Percentiles rank a stretch among this genome's conserved stretches.
Conservation (phyloP, 2,797 vertebrate genomes). For the Microctenopoma steveboyesi region DNA sequence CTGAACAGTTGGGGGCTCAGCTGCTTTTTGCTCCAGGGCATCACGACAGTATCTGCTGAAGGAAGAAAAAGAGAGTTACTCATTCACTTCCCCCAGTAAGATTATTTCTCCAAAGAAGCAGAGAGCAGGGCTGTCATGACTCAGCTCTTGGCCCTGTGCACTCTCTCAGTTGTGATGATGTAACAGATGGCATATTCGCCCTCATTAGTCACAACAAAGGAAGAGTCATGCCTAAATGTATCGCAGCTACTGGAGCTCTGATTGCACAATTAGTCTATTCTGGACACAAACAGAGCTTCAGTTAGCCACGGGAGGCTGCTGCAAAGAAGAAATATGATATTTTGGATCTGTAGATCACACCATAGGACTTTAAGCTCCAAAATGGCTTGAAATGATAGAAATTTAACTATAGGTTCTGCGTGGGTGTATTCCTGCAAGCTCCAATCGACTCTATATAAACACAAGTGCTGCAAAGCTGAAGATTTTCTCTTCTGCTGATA, state of each 20-base stretch:
- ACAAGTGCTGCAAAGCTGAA: neutral
- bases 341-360: constrained; percentile 27
- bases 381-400: neutral
- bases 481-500: constrained; percentile 3
- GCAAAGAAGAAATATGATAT: constrained; percentile 28
- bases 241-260: constrained; percentile 44
- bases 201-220: constrained; percentile 72
- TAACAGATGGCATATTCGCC: constrained; percentile 71
- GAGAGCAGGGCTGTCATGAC: constrained; percentile 71
- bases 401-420: constrained; percentile 5
- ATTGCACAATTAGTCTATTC: constrained; percentile 53
- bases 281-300: constrained; percentile 37
- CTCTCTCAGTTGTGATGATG: constrained; percentile 69
- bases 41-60: constrained; percentile 49
- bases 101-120: constrained; percentile 55
- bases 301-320: constrained; percentile 20
- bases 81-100: constrained; percentile 46
- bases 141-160: constrained; percentile 72
- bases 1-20: constrained; percentile 47
- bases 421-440: constrained; percentile 19
- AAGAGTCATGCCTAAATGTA: constrained; percentile 62
- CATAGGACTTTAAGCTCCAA: constrained; percentile 21
- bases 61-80: constrained; percentile 40
- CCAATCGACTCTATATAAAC: constrained; percentile 6
- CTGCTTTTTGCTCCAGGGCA: constrained; percentile 33